Conservation (phyloP, 2,888 invertebrate genomes). For the Aleiodes testaceus region DNA sequence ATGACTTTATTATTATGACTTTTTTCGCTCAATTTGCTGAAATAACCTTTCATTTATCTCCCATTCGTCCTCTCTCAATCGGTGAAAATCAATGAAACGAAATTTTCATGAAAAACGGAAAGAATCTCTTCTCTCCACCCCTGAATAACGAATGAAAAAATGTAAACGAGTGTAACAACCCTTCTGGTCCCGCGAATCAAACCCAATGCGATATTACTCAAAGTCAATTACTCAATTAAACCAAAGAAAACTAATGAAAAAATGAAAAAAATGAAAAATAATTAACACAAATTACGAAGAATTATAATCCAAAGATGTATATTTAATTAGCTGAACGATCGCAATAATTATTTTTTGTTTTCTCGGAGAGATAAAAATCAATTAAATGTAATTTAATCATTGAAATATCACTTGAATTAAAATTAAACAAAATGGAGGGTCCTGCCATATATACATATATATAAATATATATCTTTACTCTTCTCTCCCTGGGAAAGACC, state of each 20-base stretch:
- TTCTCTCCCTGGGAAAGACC: not conserved
- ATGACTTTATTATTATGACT: not conserved
- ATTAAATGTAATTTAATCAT: constrained; percentile 36
- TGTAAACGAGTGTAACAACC: constrained; percentile 33
- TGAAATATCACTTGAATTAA: constrained; percentile 20
- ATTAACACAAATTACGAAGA: constrained; percentile 35
- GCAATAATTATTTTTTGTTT: constrained; percentile 47
- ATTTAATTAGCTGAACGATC: constrained; percentile 54
- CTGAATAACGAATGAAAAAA: constrained; percentile 36
- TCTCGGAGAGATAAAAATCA: constrained; percentile 45
- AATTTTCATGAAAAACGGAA: not conserved
- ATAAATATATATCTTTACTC: constrained; percentile 32
- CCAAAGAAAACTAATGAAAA: constrained; percentile 50
- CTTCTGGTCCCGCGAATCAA: constrained; percentile 47
- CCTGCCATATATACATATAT: constrained; percentile 36
- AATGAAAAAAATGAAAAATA: constrained; percentile 17
- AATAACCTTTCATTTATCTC: too few relatives aligned
- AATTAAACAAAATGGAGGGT: not conserved
- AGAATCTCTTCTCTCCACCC: constrained; percentile 22
- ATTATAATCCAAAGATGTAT: constrained; percentile 50
- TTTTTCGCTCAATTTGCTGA: not conserved
- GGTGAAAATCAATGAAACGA: too few relatives aligned
- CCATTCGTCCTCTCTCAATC: too few relatives aligned
- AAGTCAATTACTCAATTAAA: constrained; percentile 72
- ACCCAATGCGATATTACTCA: constrained; percentile 64